phyloP scores from a whole-genome alignment of 1,140 invertebrate species.

The Ceratina japonica region DNA sequence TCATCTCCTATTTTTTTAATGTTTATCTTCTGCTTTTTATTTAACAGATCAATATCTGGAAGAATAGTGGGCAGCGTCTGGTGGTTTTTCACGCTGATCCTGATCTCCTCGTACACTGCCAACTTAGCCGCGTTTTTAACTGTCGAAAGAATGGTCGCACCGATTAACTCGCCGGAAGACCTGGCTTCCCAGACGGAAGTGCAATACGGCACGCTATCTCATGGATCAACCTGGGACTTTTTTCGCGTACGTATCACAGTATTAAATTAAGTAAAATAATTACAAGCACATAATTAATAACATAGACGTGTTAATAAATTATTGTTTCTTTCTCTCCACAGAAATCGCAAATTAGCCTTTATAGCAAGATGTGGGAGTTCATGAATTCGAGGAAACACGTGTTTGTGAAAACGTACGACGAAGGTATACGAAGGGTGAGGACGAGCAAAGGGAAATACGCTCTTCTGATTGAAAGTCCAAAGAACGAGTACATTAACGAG shows the following conservation, averaged over 20 bases:
- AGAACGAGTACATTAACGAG: constrained; percentile 96
- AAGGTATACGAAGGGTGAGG: constrained; percentile 90
- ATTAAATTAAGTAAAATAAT: not conserved
- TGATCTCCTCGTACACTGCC: constrained; percentile 99
- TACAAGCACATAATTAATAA: not conserved
- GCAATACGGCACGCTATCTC: constrained; percentile 92
- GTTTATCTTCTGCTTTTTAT: too few species aligned
- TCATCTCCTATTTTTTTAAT: too few species aligned
- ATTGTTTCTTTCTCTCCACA: constrained; percentile 70
- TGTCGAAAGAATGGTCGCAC: constrained; percentile 95
- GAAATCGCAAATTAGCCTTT: constrained; percentile 93
- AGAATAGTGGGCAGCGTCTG: constrained; percentile 97
- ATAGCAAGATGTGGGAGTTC: constrained; percentile 97
- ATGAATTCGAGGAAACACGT: constrained; percentile 93
- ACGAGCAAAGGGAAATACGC: constrained; percentile 95
- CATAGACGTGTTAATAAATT: not conserved
- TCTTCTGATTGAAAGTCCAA: constrained; percentile 95
- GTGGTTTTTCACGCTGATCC: constrained; percentile 99
- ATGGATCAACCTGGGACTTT: constrained; percentile 95
- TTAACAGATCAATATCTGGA: constrained; percentile 91
- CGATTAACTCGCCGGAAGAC: constrained; percentile 96
- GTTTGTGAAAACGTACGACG: constrained; percentile 90
- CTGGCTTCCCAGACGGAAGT: constrained; percentile 96
- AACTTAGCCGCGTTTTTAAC: constrained; percentile 98
- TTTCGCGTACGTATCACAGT: constrained; percentile 86